These are phyloP conservation scores for Leucoraja erinaceus DNA, from an alignment of 2,113 vertebrate genomes.

Conservation along the genomic window DNA sequence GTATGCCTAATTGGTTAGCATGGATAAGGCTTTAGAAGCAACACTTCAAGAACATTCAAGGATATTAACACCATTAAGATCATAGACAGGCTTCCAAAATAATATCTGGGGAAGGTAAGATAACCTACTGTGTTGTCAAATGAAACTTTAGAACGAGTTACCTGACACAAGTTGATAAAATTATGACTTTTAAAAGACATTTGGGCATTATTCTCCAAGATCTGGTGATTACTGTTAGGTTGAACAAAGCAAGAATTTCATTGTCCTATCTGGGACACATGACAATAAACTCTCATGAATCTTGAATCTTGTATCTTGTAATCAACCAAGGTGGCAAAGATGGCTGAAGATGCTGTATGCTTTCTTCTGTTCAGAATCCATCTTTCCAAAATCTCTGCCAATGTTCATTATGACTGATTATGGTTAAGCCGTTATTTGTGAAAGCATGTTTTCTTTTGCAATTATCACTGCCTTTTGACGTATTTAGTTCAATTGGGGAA, in stretches of 20 bases:
- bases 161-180: background rate
- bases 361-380: background rate
- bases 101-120: background rate
- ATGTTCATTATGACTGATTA: background rate
- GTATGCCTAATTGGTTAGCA: too few relatives aligned
- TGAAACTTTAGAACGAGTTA: background rate
- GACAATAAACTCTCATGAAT: too few relatives aligned
- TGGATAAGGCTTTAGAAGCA: too few relatives aligned
- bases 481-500: background rate
- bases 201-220: background rate
- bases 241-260: too few relatives aligned
- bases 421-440: background rate
- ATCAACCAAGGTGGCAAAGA: background rate
- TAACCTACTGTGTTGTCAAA: background rate
- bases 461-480: background rate
- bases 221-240: background rate
- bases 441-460: background rate
- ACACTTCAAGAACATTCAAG: too few relatives aligned
- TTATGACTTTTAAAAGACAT: too few relatives aligned
- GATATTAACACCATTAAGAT: too few relatives aligned
- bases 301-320: too few relatives aligned
- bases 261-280: too few relatives aligned
- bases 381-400: background rate
- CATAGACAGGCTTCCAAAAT: background rate
- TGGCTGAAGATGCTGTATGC: background rate